Base-by-base conservation (phyloP, 1,140 invertebrate species). In the Penaeus vannamei region DNA sequence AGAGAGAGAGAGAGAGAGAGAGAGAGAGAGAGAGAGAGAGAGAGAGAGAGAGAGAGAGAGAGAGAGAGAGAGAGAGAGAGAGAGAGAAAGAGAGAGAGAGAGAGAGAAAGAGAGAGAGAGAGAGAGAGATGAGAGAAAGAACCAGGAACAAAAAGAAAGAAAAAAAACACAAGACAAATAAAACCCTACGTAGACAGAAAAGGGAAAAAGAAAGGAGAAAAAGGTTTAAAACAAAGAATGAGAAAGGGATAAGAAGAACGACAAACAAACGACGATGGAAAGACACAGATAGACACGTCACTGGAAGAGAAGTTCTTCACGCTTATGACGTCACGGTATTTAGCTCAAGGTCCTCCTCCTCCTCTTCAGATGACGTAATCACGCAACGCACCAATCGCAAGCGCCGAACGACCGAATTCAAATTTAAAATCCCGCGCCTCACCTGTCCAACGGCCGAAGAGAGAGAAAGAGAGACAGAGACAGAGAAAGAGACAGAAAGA, bases 381-480 rank as follows among this genome's bases (percentile, higher is more conserved):
- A 17, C 12, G 12, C 53, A 17, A 17, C 14, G 10, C 53, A 53
- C 53, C 53, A 53, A 53, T 53, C 53, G 14, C 53, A 53, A 53
- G 53, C 53, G 17, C 5, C 17, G 46, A 53, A 53, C 36, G 53
- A 53, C 53, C 53, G 53, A 53, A 53, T 53, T 53, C 53, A 53
- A 53, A 53, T 53, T 53, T 53, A 53, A 53, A 53, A 53, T 14
- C 53, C 53, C 1, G 10, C 2, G 10, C 53, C 12, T 53, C 53
- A 76, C 19, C 72, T 36, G n/a, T 12, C 19, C n/a, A 32, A 10
- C 22, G 19, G 10, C 17, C 72, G 42, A 32, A 76, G 4, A 19
- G 69, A 72, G 69, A 72, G 69, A 72, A n/a, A 29, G 69, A 72
- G 69, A 72, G 69, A 72, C 23, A 72, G 69, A 72, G 69, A 72